Base-by-base conservation (phyloP, 2,113 vertebrate species). In the Brachypteracias leptosomus region DNA sequence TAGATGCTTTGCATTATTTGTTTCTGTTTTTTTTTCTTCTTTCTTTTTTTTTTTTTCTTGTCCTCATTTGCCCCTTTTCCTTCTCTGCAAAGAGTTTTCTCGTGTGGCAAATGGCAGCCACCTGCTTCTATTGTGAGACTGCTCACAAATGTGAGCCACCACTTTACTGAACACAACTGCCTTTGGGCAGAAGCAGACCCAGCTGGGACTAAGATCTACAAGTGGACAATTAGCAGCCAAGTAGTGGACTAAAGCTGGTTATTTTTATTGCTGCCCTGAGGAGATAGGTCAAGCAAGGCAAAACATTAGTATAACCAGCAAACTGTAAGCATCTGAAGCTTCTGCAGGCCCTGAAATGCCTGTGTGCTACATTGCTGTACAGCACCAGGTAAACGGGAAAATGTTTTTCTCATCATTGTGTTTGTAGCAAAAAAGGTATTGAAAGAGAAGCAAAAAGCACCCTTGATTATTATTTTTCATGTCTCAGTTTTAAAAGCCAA, bases 141-240 rank as follows among this genome's bases (percentile, higher is more conserved):
- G 79, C 89, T 89, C 2, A 3, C 73, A 89, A 85, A 89, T 59
- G 68, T 25, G 10, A 74, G 0, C 72, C 70, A 59, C 85, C 90
- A 88, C 90, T 96, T 96, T 88, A 59, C 55, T 71, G 85, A 95
- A 16, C 92, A 88, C 91, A 71, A 88, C 90, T 18, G 95, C 95
- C 95, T 90, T 90, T 91, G 88, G 96, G 96, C 95, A 97, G 92
- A 63, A 94, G 85, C 90, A n/a, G 79, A 44, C 95, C 95, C 96
- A 97, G 93, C 96, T 97, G 95, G 92, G 92, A 92, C 95, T 63
- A 3, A 67, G 55, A 82, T 79, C 92, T 82, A 93, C 92, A 97
- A 96, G 93, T 96, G 95, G 93, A 96, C 96, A 96, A 96, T 96
- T 94, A 96, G 88, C 95, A 95, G 88, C 90, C 95, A 97, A 97